Percentiles rank a stretch among this genome's conserved stretches.
Conservation (phyloP, 2,113 vertebrate species). For the Opisthocomus hoazin region DNA sequence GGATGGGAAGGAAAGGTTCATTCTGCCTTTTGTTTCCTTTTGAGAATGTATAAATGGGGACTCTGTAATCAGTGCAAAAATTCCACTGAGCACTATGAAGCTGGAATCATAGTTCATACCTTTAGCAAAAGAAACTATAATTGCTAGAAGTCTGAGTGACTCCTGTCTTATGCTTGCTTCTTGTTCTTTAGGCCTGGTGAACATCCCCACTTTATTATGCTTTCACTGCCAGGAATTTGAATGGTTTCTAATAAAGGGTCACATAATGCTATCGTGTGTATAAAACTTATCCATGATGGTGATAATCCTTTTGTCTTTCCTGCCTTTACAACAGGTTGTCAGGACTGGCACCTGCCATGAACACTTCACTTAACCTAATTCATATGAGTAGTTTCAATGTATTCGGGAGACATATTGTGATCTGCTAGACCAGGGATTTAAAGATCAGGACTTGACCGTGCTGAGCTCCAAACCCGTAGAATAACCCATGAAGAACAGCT, state of each 20-base stretch:
- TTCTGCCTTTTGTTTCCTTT: background rate
- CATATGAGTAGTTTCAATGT: background rate
- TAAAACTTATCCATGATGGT: background rate
- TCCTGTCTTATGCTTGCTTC: background rate
- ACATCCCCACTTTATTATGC: background rate
- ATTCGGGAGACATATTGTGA: background rate
- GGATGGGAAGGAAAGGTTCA: background rate
- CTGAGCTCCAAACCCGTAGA: background rate
- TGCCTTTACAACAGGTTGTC: background rate
- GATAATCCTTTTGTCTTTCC: background rate
- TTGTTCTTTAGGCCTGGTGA: background rate
- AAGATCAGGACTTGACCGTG: background rate
- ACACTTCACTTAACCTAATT: background rate
- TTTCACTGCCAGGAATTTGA: background rate
- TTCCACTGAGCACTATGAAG: background rate
- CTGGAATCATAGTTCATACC: background rate
- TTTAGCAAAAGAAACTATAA: background rate
- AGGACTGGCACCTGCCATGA: background rate
- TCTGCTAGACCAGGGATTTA: background rate
- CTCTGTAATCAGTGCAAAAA: background rate
- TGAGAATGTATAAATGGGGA: background rate
- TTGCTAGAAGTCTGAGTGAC: background rate
- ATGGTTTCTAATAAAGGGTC: background rate
- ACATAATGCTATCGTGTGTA: accelerated
- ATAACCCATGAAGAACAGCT: constrained; percentile 27